Evolutionary conservation across 2,888 invertebrate species (phyloP).

Genomic region (Archips xylosteana): DNA sequence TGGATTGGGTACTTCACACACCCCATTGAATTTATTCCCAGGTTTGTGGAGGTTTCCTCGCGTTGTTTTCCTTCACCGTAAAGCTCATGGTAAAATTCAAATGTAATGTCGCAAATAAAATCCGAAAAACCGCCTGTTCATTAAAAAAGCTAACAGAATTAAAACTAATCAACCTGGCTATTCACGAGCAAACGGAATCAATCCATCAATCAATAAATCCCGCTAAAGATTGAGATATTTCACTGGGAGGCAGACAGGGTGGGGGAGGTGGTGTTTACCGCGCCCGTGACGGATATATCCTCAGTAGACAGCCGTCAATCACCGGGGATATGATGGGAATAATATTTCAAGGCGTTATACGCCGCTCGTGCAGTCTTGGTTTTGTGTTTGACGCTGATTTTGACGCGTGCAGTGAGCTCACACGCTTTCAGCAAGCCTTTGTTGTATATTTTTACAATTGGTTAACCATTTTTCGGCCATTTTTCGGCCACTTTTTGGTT

Average conservation of each 20-base stretch:
- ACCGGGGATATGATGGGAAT: conserved; percentile 81
- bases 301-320: conserved; percentile 82
- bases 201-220: conserved; percentile 84
- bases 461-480: too few relatives aligned
- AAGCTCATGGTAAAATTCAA: too few relatives aligned
- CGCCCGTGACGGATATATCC: conserved; percentile 82
- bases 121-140: conserved; percentile 1
- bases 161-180: conserved; percentile 43
- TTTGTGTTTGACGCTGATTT: not conserved
- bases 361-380: conserved; percentile 60
- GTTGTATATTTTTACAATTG: too few relatives aligned
- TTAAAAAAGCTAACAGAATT: conserved; percentile 37
- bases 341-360: conserved; percentile 71
- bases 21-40: too few relatives aligned
- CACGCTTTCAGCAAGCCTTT: too few relatives aligned
- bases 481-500: too few relatives aligned
- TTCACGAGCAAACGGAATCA: conserved; percentile 61
- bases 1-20: too few relatives aligned
- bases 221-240: conserved; percentile 84
- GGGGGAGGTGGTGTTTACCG: conserved; percentile 67
- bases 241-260: conserved; percentile 59
- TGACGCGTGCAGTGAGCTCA: not conserved
- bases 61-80: too few relatives aligned
- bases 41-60: too few relatives aligned
- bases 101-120: too few relatives aligned